A percentile compares a stretch with the other conserved stretches of the same genome.
phyloP scores from a whole-genome alignment of 2,888 invertebrate species.

The Entomobrya proxima region DNA sequence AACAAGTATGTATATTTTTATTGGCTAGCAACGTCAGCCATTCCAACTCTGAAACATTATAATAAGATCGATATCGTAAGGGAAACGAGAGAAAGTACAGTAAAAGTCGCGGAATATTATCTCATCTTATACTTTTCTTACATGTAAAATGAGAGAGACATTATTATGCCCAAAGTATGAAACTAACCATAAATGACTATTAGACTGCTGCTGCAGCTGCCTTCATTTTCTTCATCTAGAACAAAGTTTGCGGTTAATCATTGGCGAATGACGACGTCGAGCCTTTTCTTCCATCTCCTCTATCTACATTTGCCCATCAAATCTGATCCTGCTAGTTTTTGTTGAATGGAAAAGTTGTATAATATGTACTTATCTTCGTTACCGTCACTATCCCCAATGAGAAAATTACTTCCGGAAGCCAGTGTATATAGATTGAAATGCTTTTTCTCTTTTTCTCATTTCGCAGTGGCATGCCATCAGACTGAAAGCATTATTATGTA shows the following conservation, averaged over 20 bases:
- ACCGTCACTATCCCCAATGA: not conserved
- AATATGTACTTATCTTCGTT: not conserved
- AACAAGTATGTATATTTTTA: not conserved
- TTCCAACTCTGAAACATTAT: not conserved
- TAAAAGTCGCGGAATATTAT: conserved; percentile 7
- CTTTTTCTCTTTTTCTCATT: not conserved
- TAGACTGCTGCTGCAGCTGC: not conserved
- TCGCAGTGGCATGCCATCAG: conserved; percentile 5
- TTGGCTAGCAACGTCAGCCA: not conserved
- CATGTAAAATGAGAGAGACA: conserved; percentile 22
- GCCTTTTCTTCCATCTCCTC: not conserved
- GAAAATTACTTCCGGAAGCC: conserved; percentile 24
- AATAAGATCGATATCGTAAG: conserved; percentile 6
- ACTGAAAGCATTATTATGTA: not conserved
- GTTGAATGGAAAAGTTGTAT: not conserved
- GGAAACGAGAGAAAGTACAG: not conserved
- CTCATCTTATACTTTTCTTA: not conserved
- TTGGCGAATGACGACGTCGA: not conserved
- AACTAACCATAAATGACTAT: conserved; percentile 3
- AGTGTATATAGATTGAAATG: not conserved
- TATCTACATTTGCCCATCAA: not conserved
- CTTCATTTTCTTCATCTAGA: not conserved
- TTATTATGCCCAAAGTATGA: conserved; percentile 4
- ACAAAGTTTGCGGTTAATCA: not conserved
- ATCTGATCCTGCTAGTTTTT: not conserved